Evolutionary conservation across 1,140 invertebrate species (phyloP).

Genomic region (Pararge aegeria): DNA sequence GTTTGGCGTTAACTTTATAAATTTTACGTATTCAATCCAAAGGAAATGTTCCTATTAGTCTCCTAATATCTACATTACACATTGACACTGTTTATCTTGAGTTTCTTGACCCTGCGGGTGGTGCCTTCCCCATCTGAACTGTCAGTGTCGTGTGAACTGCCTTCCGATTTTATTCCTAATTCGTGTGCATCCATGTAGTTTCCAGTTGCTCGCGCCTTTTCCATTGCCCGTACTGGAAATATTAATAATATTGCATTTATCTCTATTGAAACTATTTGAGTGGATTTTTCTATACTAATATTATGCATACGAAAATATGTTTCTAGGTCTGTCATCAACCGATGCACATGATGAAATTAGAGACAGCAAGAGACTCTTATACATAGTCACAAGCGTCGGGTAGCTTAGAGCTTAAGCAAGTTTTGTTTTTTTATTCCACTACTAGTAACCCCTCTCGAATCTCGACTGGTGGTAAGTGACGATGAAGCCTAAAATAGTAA

Average conservation of each 20-base stretch:
- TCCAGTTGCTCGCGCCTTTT: conserved; percentile 84
- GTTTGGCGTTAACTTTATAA: neutral
- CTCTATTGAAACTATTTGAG: neutral
- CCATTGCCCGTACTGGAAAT: conserved; percentile 82
- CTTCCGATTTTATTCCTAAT: conserved; percentile 74
- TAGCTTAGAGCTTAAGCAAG: too few species aligned
- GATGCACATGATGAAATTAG: too few species aligned
- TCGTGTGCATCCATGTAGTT: conserved; percentile 80
- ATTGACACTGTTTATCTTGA: conserved; percentile 74
- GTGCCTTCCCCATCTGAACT: conserved; percentile 78
- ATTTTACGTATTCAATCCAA: neutral
- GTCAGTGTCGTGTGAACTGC: conserved; percentile 75
- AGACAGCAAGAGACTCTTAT: too few species aligned
- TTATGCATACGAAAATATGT: too few species aligned
- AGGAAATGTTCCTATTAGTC: conserved; percentile 2
- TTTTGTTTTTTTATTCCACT: too few species aligned
- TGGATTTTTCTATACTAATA: too few species aligned
- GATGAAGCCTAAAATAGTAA: too few species aligned
- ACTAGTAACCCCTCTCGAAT: too few species aligned
- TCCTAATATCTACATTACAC: conserved; percentile 39
- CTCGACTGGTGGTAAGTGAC: too few species aligned
- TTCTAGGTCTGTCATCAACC: too few species aligned
- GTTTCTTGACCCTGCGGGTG: conserved; percentile 72
- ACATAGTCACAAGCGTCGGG: too few species aligned
- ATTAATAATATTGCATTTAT: conserved; percentile 1